Evolutionary conservation across 1,140 invertebrate species (phyloP).

Genomic region (Onthophagus taurus): DNA sequence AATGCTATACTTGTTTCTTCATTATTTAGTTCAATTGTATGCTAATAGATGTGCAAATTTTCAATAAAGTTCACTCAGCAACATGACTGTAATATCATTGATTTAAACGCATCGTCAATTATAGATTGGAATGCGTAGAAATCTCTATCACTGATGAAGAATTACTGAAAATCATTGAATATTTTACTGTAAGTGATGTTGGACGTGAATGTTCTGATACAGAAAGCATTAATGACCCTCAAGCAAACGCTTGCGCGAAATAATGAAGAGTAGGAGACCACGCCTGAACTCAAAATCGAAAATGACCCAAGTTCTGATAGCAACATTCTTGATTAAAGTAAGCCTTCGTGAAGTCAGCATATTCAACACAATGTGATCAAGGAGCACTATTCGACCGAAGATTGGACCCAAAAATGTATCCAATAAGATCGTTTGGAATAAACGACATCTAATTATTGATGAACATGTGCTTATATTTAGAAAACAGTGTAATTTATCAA

Average conservation of each 20-base stretch:
- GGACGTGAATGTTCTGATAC: not conserved
- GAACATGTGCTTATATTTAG: not conserved
- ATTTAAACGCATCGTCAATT: not conserved
- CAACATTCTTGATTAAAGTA: not conserved
- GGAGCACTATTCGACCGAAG: not conserved
- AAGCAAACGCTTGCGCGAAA: not conserved
- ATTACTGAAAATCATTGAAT: not conserved
- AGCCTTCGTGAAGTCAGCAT: not conserved
- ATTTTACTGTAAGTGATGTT: not conserved
- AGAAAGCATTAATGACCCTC: not conserved
- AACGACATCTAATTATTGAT: slow-evolving; percentile 1
- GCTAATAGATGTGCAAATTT: no score
- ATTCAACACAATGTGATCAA: not conserved
- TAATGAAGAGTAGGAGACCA: not conserved
- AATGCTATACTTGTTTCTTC: no score
- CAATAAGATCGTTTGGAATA: not conserved
- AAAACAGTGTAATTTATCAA: not conserved
- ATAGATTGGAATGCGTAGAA: not conserved
- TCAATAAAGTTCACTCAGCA: no score
- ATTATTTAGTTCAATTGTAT: no score
- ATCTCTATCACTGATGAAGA: not conserved
- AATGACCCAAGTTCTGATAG: not conserved
- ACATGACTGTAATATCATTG: not conserved
- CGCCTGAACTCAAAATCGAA: not conserved
- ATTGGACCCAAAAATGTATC: not conserved